Evolutionary conservation across 35 echinoderm and acorn worm species (phyloP), one percentile per base, ranked within the genome.

Genomic region (Apostichopus japonicus): DNA sequence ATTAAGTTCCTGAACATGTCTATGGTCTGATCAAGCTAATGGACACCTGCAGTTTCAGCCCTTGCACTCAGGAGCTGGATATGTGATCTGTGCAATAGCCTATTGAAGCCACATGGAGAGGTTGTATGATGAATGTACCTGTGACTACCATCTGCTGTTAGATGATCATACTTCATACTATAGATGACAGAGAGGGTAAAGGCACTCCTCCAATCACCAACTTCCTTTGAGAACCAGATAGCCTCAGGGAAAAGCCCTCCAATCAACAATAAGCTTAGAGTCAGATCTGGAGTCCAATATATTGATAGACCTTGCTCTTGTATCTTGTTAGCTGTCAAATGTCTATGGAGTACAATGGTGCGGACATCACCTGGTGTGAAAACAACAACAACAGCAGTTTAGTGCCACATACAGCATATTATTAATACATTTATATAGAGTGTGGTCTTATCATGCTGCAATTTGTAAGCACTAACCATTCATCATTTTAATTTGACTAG

Each of bases 161-260:
- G 86, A 87, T 58, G 86, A 58, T 87, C 86, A 65, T 62, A 87
- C 55, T 96, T 88, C 65, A 79, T 63, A 17, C 78, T 83, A 53
- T 96, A 92, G 9, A 95, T 59, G 51, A 96, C 95, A 44, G 95
- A 92, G 24, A 99, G 78, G 13, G 91, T 90, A 73, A 99, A 94
- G 4, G 95, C 87, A 84, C 91, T 99, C 65, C 93, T 99, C 95
- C 95, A 96, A 88, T 99, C 95, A 4, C 95, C 95, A 14, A 99
- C 92, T 80, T 99, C 86, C 33, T 94, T 92, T 11, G 95, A 93
- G 24, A 99, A 92, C 97, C 97, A 99, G 44, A 96, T 92, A 15
- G 97, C 95, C 76, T 99, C 97, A 23, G 93, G 92, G 55, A 96
- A 83, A 6, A 99, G 93, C 62, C 97, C 97, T 55, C 81, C 89